Percentiles rank a stretch among this genome's conserved stretches.
phyloP scores from a whole-genome alignment of 2,113 vertebrate genomes.

The Cyprinodon variegatus region DNA sequence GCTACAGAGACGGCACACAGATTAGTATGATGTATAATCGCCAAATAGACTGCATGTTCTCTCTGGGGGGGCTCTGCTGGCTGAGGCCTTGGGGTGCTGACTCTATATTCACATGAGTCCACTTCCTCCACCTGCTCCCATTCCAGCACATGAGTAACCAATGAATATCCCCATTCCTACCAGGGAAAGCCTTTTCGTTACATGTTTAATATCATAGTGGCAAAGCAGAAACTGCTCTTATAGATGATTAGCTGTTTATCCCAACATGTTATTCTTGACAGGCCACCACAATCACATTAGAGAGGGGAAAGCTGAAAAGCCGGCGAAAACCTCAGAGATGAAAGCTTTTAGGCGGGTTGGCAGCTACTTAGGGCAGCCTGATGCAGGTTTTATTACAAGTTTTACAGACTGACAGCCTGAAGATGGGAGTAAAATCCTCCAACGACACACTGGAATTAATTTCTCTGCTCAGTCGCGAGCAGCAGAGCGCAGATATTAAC shows the following conservation, averaged over 20 bases:
- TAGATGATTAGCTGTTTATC: conserved; percentile 23
- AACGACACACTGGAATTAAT: conserved; percentile 36
- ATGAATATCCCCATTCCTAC: conserved; percentile 11
- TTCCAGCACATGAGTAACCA: conserved; percentile 35
- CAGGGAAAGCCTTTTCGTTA: conserved; percentile 20
- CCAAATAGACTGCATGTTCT: conserved; percentile 63
- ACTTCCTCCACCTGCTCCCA: conserved; percentile 31
- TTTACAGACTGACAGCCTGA: conserved; percentile 61
- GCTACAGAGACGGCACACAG: conserved; percentile 45
- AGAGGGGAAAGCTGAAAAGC: conserved; percentile 30
- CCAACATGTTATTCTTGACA: conserved; percentile 30
- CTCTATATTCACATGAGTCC: conserved; percentile 38
- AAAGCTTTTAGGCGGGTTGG: conserved; percentile 54
- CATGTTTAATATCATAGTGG: conserved; percentile 2
- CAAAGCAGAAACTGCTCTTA: background rate
- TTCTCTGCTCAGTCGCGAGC: conserved; percentile 38
- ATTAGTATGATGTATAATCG: conserved; percentile 47
- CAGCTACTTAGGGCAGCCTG: conserved; percentile 54
- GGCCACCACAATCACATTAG: conserved; percentile 35
- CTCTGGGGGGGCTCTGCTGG: conserved; percentile 43
- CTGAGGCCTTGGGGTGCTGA: conserved; percentile 40
- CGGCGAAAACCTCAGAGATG: conserved; percentile 42
- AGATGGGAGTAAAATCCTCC: conserved; percentile 60
- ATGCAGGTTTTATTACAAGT: conserved; percentile 48
- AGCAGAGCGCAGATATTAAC: conserved; percentile 41